Percentiles rank a stretch among this genome's conserved stretches.
Conservation (phyloP, 2,113 vertebrate genomes). For the Rana temporaria region DNA sequence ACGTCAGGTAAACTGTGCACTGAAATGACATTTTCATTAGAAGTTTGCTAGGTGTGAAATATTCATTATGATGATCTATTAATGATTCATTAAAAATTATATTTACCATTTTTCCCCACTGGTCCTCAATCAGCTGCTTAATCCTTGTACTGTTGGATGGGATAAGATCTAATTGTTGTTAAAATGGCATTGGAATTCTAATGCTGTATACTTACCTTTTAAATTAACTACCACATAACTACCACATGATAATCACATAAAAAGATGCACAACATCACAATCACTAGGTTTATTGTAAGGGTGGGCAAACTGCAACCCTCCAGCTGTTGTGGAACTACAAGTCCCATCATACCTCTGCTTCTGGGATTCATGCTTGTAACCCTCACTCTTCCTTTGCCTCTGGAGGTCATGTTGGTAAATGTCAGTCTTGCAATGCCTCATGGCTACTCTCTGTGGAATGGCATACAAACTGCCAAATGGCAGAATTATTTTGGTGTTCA, state of each 20-base stretch:
- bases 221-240: too few relatives aligned
- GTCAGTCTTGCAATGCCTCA: too few relatives aligned
- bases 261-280: not conserved
- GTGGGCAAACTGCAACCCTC: too few relatives aligned
- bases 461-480: too few relatives aligned
- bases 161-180: conserved; percentile 1
- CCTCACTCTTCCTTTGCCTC: too few relatives aligned
- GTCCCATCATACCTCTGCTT: too few relatives aligned
- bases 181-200: not conserved
- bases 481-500: too few relatives aligned
- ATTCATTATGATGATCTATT: conserved; percentile 69
- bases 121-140: conserved; percentile 64
- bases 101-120: conserved; percentile 66
- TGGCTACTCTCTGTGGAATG: too few relatives aligned
- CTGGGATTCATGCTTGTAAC: too few relatives aligned
- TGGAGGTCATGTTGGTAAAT: too few relatives aligned
- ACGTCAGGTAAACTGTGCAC: conserved; percentile 73
- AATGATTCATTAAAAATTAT: conserved; percentile 70
- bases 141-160: conserved; percentile 1
- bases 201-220: not conserved
- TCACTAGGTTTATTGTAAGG: not conserved
- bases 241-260: too few relatives aligned
- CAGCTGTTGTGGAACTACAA: too few relatives aligned
- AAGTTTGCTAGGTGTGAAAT: conserved; percentile 77
- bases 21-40: conserved; percentile 82